A percentile compares a stretch with the other conserved stretches of the same genome.
phyloP scores from a whole-genome alignment of 1,140 invertebrate species.

The Drosophila leontia region DNA sequence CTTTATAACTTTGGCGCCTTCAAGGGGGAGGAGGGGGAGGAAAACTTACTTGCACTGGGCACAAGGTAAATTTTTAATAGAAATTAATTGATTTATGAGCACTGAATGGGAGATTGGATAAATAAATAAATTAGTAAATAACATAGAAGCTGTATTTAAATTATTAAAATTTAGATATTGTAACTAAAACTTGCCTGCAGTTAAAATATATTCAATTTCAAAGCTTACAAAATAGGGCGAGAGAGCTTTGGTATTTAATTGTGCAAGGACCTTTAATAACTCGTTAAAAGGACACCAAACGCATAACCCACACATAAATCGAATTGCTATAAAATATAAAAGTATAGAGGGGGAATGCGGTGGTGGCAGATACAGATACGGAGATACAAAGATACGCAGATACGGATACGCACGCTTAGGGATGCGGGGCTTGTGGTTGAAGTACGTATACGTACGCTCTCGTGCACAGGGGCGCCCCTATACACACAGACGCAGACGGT shows the following conservation, averaged over 20 bases:
- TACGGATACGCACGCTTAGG: slow-evolving; percentile 11
- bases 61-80: slow-evolving; percentile 21
- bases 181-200: neutral
- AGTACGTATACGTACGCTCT: neutral
- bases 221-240: neutral
- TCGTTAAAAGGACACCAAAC: slow-evolving; percentile 34
- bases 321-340: slow-evolving; percentile 3
- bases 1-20: slow-evolving; percentile 8
- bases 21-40: no score
- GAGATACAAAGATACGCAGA: neutral
- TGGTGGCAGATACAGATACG: neutral
- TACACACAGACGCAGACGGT: slow-evolving; percentile 3
- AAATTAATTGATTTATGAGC: slow-evolving; percentile 25
- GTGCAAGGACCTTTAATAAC: slow-evolving; percentile 69
- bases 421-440: slow-evolving; percentile 19
- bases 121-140: neutral
- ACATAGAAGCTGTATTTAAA: neutral
- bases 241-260: slow-evolving; percentile 14
- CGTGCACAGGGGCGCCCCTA: slow-evolving; percentile 48
- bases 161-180: neutral
- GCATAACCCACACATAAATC: slow-evolving; percentile 40
- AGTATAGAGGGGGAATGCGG: neutral
- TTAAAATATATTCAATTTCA: neutral
- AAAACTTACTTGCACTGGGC: neutral
- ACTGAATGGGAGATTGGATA: neutral